Evolutionary conservation across 2,888 invertebrate genomes (phyloP).

Genomic region (Tricholauxania praeusta): DNA sequence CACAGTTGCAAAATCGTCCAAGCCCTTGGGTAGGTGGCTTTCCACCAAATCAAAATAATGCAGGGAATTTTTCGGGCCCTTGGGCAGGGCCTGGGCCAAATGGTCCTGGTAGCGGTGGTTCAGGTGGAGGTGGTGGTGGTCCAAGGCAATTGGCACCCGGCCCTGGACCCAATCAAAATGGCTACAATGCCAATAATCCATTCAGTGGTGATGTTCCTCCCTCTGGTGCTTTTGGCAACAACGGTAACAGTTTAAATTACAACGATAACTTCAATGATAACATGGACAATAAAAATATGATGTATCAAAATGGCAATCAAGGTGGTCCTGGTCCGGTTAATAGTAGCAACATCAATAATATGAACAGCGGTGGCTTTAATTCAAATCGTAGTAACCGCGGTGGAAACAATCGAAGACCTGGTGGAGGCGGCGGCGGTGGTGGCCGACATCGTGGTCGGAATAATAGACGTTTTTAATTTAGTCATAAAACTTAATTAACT

Average conservation of each 20-base stretch:
- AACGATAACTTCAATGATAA: constrained; percentile 44
- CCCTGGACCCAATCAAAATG: constrained; percentile 48
- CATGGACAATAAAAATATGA: constrained; percentile 38
- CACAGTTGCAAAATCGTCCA: constrained; percentile 46
- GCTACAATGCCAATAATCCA: constrained; percentile 48
- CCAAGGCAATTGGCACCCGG: constrained; percentile 34
- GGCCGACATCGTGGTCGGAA: constrained; percentile 55
- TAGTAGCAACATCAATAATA: constrained; percentile 41
- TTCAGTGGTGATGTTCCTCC: constrained; percentile 31
- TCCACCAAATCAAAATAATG: constrained; percentile 42
- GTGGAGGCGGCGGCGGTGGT: constrained; percentile 48
- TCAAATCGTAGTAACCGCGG: constrained; percentile 40
- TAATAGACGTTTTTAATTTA: constrained; percentile 57
- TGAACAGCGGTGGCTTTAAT: constrained; percentile 20
- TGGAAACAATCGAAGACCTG: constrained; percentile 39
- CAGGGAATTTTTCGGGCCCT: constrained; percentile 41
- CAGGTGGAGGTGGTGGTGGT: constrained; percentile 2
- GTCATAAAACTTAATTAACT: not conserved
- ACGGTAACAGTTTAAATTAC: constrained; percentile 44
- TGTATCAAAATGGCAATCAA: constrained; percentile 42
- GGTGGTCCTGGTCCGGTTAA: constrained; percentile 35
- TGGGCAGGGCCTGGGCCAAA: constrained; percentile 47
- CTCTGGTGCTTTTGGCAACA: constrained; percentile 22
- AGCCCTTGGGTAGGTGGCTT: constrained; percentile 55
- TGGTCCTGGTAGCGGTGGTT: constrained; percentile 45